These are phyloP conservation scores for Antechinus stuartii DNA, from an alignment of 2,113 vertebrate species.

Conservation along the genomic window DNA sequence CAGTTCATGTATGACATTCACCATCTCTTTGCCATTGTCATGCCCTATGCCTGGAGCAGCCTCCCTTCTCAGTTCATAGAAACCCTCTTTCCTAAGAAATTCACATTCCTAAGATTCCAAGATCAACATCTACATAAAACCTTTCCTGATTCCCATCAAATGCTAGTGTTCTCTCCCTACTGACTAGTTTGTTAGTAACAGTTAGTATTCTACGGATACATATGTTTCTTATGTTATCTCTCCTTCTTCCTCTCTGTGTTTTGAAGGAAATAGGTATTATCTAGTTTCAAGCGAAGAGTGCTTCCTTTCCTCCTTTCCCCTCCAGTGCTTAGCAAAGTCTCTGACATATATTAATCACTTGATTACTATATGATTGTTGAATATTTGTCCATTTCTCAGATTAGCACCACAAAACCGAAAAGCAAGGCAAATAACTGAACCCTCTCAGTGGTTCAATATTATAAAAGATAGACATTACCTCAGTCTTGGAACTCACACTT, in stretches of 20 bases:
- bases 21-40: neutral
- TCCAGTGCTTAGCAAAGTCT: neutral
- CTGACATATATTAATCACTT: neutral
- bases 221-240: neutral
- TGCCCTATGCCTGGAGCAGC: neutral
- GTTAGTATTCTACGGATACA: neutral
- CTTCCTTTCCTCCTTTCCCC: neutral
- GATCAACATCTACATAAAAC: neutral
- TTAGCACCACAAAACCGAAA: neutral
- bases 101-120: neutral
- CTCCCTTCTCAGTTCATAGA: neutral
- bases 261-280: too few relatives aligned
- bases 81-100: neutral
- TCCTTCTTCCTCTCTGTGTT: neutral
- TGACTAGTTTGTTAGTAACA: neutral
- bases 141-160: neutral
- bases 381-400: neutral
- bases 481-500: neutral
- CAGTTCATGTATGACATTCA: neutral
- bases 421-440: neutral
- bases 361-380: neutral
- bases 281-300: too few relatives aligned
- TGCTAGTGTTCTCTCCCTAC: neutral
- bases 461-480: neutral
- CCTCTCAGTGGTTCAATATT: neutral